phyloP scores from a whole-genome alignment of 2,113 vertebrate species.

The Heliornis fulica region DNA sequence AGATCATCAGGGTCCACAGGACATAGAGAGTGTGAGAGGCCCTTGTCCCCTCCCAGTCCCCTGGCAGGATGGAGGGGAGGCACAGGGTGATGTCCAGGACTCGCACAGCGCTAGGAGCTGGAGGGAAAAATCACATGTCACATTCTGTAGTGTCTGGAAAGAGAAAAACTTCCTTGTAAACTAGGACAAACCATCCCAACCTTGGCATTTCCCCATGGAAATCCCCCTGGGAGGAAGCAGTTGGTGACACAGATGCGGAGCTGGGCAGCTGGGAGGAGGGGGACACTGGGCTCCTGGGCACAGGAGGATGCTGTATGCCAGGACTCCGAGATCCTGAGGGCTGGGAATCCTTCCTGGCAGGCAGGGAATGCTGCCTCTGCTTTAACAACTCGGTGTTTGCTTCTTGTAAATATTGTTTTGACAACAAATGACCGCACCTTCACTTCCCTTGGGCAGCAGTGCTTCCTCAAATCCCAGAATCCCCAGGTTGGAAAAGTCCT shows the following conservation, averaged over 20 bases:
- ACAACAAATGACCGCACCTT: not conserved
- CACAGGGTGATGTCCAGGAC: not conserved
- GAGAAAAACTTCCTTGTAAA: not conserved
- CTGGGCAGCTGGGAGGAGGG: not conserved
- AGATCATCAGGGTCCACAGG: rapidly evolving
- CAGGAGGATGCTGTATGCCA: not conserved
- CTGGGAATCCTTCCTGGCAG: not conserved
- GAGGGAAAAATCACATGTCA: not conserved
- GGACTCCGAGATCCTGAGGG: not conserved
- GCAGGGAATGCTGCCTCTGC: not conserved
- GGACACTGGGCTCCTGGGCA: not conserved
- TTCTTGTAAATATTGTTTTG: no score
- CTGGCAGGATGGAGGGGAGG: not conserved
- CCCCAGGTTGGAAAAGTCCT: no score
- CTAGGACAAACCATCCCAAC: not conserved
- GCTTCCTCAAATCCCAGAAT: no score
- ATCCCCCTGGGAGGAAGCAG: not conserved
- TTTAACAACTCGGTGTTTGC: not conserved
- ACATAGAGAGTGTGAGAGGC: not conserved
- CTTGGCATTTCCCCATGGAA: not conserved
- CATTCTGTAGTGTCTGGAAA: not conserved
- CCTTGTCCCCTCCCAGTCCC: no score
- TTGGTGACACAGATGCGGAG: not conserved
- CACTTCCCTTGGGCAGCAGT: not conserved
- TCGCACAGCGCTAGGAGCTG: not conserved